These are phyloP conservation scores for Drosophila prolongata DNA, from an alignment of 2,888 invertebrate genomes.

Conservation along the genomic window DNA sequence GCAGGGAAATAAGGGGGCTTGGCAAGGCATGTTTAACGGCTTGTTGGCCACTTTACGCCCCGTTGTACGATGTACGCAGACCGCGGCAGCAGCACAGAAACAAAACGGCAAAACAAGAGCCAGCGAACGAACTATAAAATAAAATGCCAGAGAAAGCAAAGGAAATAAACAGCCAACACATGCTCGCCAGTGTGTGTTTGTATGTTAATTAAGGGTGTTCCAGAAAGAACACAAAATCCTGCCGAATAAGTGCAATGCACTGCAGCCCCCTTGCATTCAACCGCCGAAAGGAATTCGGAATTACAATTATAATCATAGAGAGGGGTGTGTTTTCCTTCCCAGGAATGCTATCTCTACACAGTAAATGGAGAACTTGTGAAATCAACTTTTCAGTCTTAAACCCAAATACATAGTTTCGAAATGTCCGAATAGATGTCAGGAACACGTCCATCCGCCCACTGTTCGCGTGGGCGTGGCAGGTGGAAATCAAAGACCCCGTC, in stretches of 20 bases:
- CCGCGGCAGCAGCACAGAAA: conserved; percentile 7
- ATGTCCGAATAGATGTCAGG: conserved; percentile 29
- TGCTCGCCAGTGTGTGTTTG: neutral
- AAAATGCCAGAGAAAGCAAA: conserved; percentile 6
- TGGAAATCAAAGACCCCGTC: conserved; percentile 35
- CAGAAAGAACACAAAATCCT: neutral
- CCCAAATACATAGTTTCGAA: conserved; percentile 6
- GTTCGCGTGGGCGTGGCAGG: conserved; percentile 15
- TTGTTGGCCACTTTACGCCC: conserved; percentile 78
- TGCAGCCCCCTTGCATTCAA: neutral
- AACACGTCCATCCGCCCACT: neutral
- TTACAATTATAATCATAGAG: too few relatives aligned
- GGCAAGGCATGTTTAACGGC: conserved; percentile 67
- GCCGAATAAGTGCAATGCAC: neutral
- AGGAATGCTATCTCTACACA: too few relatives aligned
- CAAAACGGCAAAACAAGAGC: conserved; percentile 1
- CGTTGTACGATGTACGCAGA: conserved; percentile 33
- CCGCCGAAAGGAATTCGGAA: neutral
- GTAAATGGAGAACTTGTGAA: too few relatives aligned
- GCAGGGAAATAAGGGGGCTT: conserved; percentile 12
- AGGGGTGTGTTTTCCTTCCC: too few relatives aligned
- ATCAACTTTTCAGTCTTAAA: too few relatives aligned
- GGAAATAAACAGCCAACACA: conserved; percentile 6
- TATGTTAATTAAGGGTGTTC: conserved; percentile 17
- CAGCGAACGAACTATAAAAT: conserved; percentile 18